Percentiles rank a stretch among this genome's conserved stretches.
phyloP scores from a whole-genome alignment of 2,888 invertebrate species.

The Sclerodermus sp. region DNA sequence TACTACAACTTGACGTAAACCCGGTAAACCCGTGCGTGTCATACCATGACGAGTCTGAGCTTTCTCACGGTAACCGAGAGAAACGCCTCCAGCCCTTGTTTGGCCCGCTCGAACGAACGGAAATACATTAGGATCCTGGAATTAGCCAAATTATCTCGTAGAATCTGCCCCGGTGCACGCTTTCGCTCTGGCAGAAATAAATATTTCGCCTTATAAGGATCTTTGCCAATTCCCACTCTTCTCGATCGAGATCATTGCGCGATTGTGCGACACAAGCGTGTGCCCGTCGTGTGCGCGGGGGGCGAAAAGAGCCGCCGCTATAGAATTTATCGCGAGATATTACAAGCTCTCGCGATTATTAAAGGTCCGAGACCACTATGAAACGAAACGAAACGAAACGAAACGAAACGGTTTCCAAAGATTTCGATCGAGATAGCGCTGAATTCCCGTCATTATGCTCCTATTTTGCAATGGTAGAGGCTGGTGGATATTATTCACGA shows the following conservation, averaged over 20 bases:
- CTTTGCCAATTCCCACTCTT: no score
- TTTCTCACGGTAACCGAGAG: conserved; percentile 28
- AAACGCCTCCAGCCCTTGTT: conserved; percentile 19
- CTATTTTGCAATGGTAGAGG: background rate
- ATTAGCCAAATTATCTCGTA: no score
- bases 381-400: background rate
- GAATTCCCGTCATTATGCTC: background rate
- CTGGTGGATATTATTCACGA: conserved; percentile 34
- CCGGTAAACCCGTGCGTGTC: conserved; percentile 17
- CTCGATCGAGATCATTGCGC: no score
- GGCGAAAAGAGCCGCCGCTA: no score
- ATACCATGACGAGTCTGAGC: conserved; percentile 14
- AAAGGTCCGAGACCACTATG: background rate
- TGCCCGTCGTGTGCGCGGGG: no score
- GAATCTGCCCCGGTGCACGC: no score
- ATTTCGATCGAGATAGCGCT: conserved; percentile 19
- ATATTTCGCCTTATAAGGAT: no score
- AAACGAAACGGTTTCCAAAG: conserved; percentile 21
- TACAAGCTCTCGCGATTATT: no score
- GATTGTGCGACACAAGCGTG: no score
- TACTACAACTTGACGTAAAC: no score
- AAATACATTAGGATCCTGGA: conserved; percentile 10
- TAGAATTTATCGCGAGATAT: no score
- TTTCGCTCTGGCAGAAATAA: no score
- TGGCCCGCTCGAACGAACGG: conserved; percentile 13